phyloP scores from a whole-genome alignment of 2,113 vertebrate species.

The Craseonycteris thonglongyai region DNA sequence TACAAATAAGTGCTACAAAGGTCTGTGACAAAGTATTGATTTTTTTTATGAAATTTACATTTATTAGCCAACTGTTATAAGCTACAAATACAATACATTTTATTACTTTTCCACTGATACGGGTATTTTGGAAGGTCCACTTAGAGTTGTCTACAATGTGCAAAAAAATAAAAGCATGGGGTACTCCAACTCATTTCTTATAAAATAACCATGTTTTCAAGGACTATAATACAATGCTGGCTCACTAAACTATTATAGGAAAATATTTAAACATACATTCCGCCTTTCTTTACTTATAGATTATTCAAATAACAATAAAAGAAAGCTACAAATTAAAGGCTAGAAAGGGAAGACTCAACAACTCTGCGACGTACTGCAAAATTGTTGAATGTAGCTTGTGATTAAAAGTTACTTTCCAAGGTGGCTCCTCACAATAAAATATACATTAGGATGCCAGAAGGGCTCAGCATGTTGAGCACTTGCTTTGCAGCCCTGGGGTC shows the following conservation, averaged over 20 bases:
- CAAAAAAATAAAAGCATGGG: neutral
- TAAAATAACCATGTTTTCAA: neutral
- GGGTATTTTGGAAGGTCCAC: neutral
- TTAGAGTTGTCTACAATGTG: neutral
- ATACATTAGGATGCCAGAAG: no score
- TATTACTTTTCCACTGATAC: neutral
- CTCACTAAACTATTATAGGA: neutral
- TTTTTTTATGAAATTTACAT: neutral
- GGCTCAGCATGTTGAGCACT: no score
- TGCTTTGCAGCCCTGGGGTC: no score
- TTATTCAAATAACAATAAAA: neutral
- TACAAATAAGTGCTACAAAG: neutral
- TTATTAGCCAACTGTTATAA: neutral
- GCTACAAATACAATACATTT: neutral
- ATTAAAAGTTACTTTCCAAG: neutral
- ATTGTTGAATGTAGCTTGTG: neutral
- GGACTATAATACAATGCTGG: neutral
- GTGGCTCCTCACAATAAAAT: neutral
- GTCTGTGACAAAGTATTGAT: neutral
- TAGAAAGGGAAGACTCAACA: neutral
- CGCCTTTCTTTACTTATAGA: neutral
- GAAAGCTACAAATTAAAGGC: neutral
- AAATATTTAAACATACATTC: neutral
- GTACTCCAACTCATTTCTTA: neutral
- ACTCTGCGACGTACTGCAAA: neutral